Percentiles rank a stretch among this genome's conserved stretches.
phyloP scores from a whole-genome alignment of 1,140 invertebrate species.

The Subanguina moxae region DNA sequence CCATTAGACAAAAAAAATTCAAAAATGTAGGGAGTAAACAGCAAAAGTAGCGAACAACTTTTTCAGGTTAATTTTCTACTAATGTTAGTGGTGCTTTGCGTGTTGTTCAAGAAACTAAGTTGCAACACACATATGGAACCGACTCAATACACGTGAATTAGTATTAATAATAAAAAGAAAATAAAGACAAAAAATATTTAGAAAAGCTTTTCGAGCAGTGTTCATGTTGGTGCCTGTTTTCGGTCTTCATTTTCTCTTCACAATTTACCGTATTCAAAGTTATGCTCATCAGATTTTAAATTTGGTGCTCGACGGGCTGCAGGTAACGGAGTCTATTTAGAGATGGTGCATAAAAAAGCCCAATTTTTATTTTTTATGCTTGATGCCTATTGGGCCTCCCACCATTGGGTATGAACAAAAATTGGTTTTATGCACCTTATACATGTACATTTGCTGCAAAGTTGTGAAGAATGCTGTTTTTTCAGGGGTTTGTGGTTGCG shows the following conservation, averaged over 20 bases:
- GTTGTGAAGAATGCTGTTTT: neutral
- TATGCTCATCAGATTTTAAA: constrained; percentile 20
- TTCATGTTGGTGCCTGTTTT: constrained; percentile 24
- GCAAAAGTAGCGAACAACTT: neutral
- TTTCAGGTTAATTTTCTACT: constrained; percentile 20
- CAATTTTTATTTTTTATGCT: too few relatives aligned
- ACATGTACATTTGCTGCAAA: too few relatives aligned
- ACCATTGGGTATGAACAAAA: too few relatives aligned
- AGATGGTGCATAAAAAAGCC: too few relatives aligned
- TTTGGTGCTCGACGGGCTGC: constrained; percentile 23
- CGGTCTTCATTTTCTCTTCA: constrained; percentile 19
- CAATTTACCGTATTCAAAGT: constrained; percentile 21
- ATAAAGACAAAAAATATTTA: constrained; percentile 10
- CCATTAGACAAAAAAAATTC: too few relatives aligned
- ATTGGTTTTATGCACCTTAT: too few relatives aligned
- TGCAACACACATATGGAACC: constrained; percentile 20
- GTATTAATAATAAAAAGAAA: neutral
- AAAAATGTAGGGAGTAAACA: neutral
- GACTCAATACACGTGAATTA: constrained; percentile 15
- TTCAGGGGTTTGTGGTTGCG: constrained; percentile 5
- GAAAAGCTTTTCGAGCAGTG: constrained; percentile 26
- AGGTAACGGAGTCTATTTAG: neutral
- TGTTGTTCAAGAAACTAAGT: constrained; percentile 14
- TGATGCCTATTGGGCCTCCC: too few relatives aligned
- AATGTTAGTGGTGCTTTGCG: constrained; percentile 15